Percentiles rank a stretch among this genome's conserved stretches.
phyloP scores from a whole-genome alignment of 1,140 invertebrate species.

The Drosophila bifasciata region DNA sequence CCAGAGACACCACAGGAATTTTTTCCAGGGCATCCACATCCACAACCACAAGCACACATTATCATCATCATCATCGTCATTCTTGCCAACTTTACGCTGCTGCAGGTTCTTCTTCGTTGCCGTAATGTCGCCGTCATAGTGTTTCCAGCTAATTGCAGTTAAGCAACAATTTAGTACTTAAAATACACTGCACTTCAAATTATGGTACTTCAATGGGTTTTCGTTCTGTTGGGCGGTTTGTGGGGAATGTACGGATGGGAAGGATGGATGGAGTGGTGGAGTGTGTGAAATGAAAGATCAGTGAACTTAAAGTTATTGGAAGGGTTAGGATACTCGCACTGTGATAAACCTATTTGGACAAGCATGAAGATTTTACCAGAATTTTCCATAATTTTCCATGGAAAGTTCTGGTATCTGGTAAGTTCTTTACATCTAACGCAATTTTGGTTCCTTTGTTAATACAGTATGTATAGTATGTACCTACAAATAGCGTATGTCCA shows the following conservation, averaged over 20 bases:
- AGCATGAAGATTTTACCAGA: too few species aligned
- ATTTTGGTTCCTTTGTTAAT: too few species aligned
- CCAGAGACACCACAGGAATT: slow-evolving; percentile 33
- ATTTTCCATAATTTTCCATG: too few species aligned
- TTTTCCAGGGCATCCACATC: slow-evolving; percentile 11
- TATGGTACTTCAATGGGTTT: slow-evolving; percentile 29
- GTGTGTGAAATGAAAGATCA: slow-evolving; percentile 43
- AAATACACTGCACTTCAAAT: slow-evolving; percentile 51
- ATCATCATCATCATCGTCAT: slow-evolving; percentile 8
- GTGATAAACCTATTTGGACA: too few species aligned
- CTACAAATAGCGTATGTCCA: too few species aligned
- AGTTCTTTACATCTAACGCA: too few species aligned
- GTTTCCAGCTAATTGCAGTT: slow-evolving; percentile 66
- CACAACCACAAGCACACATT: slow-evolving; percentile 16
- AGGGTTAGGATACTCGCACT: too few species aligned
- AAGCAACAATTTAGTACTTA: slow-evolving; percentile 55
- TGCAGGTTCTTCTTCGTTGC: slow-evolving; percentile 15
- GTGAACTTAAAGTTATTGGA: slow-evolving; percentile 33
- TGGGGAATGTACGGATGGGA: neutral
- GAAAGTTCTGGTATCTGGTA: too few species aligned
- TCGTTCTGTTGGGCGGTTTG: neutral
- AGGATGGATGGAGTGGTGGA: neutral
- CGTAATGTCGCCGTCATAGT: slow-evolving; percentile 24
- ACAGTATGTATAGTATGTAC: too few species aligned
- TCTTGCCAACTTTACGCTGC: neutral